Evolutionary conservation across 1,140 invertebrate species (phyloP).

Genomic region (Leptinotarsa undecemlineata): DNA sequence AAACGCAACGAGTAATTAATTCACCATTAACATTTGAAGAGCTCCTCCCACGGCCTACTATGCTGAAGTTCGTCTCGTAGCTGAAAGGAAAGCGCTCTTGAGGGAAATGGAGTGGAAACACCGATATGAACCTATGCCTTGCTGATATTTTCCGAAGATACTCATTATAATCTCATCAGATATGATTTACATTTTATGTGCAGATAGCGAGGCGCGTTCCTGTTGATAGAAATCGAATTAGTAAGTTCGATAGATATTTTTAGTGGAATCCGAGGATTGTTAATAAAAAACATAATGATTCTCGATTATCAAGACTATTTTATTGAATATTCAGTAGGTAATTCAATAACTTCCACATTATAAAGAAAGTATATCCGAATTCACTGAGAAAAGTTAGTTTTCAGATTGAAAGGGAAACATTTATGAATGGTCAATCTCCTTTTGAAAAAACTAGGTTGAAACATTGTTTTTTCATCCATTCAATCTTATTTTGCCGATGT

Average conservation of each 20-base stretch:
- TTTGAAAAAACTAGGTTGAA: too few species aligned
- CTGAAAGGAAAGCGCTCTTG: slow-evolving; percentile 33
- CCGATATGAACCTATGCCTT: slow-evolving; percentile 31
- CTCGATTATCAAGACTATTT: too few species aligned
- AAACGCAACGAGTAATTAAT: slow-evolving; percentile 36
- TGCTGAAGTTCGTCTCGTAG: slow-evolving; percentile 26
- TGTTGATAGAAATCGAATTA: background rate
- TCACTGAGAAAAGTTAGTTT: too few species aligned
- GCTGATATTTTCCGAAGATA: slow-evolving; percentile 29
- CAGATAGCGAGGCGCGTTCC: background rate
- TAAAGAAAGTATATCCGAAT: too few species aligned
- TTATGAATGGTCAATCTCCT: too few species aligned
- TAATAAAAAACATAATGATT: too few species aligned
- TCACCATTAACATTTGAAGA: slow-evolving; percentile 37
- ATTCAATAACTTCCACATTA: too few species aligned
- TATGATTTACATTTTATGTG: slow-evolving; percentile 32
- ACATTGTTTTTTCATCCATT: too few species aligned
- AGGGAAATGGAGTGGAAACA: slow-evolving; percentile 38
- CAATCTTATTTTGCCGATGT: too few species aligned
- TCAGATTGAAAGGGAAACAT: too few species aligned
- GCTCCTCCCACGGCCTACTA: slow-evolving; percentile 9
- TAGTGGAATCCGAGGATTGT: background rate
- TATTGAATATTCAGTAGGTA: too few species aligned
- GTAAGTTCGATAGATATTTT: background rate
- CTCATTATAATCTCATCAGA: slow-evolving; percentile 42